Conservation (phyloP, 2,113 vertebrate genomes). For the Coturnix japonica region DNA sequence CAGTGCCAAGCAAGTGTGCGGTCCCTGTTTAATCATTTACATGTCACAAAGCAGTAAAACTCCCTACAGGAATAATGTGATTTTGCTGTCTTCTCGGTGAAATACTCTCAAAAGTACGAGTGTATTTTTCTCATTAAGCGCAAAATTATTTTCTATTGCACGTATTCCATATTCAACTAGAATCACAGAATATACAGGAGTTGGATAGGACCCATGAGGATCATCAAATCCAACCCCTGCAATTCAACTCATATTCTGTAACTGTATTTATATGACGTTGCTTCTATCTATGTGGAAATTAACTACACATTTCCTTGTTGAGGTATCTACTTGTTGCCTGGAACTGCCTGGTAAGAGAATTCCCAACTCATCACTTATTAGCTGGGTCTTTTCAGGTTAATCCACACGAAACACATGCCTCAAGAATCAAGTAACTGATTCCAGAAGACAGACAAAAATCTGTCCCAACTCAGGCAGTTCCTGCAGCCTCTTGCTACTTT, state of each 20-base stretch:
- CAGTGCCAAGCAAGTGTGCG: constrained; percentile 3
- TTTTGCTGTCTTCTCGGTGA: neutral
- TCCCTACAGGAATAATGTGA: neutral
- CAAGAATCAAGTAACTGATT: neutral
- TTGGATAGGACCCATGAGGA: too few species aligned
- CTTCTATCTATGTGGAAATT: neutral
- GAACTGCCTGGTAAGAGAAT: fast-evolving
- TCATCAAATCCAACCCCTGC: too few species aligned
- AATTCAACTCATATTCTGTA: neutral
- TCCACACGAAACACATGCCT: neutral
- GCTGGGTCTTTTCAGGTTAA: neutral
- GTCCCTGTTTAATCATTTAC: constrained; percentile 36
- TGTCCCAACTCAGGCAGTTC: neutral
- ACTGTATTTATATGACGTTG: neutral
- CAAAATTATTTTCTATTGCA: neutral
- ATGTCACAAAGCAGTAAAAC: neutral
- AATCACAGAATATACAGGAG: too few species aligned
- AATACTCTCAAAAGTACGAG: neutral
- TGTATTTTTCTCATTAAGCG: neutral
- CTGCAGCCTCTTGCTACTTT: neutral
- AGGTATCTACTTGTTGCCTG: neutral
- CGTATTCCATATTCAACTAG: neutral
- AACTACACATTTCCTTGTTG: fast-evolving
- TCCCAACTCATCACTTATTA: neutral
- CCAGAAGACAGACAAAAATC: neutral